Base-by-base conservation (phyloP, 2,113 vertebrate genomes). In the Ursus arctos region DNA sequence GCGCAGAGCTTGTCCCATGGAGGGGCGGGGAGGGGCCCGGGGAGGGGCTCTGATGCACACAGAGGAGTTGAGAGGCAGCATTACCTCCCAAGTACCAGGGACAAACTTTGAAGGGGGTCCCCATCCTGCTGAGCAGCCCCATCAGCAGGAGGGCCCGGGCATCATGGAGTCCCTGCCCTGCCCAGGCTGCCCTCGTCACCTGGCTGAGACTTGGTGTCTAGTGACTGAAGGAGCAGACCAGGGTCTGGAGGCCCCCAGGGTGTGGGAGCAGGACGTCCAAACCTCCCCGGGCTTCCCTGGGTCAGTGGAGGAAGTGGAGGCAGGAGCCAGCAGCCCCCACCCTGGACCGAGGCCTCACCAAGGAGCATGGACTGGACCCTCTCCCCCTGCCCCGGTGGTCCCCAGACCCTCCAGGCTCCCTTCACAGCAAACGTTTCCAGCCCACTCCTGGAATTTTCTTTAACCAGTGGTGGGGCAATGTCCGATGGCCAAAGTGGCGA, bases 381-480 rank as follows among this genome's bases (percentile, higher is more conserved):
- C 43, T 15, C 33, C 1, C 33, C 16, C 8, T 18, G 1, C 18
- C 33, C 51, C 2, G 80, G 53, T 1, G 47, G 13, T n/a, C 21
- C 31, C 47, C 28, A 31, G 71, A 7, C 9, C 43, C 40, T 18
- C 53, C 21, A 59, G 57, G 18, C 57, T 19, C 57, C 0, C 2
- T 22, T 8, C 43, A 4, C 0, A 6, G 31, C 28, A 49, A 47
- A 67, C 19, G 33, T 33, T 51, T 67, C 43, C 83, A n/a, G 47
- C 83, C 63, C 31, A 1, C 13, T 67, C 43, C 63, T 51, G 13
- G 21, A n/a, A 49, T 49, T 24, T 51, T 51, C 3, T 15, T 51
- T n/a, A 16, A 24, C 61, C 47, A 0, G 24, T 7, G 5, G 6
- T 28, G 22, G 55, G 19, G 24, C 2, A 33, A 21, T 4, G 0